These are phyloP conservation scores for Allacma fusca DNA, from an alignment of 2,888 invertebrate genomes.

Conservation along the genomic window DNA sequence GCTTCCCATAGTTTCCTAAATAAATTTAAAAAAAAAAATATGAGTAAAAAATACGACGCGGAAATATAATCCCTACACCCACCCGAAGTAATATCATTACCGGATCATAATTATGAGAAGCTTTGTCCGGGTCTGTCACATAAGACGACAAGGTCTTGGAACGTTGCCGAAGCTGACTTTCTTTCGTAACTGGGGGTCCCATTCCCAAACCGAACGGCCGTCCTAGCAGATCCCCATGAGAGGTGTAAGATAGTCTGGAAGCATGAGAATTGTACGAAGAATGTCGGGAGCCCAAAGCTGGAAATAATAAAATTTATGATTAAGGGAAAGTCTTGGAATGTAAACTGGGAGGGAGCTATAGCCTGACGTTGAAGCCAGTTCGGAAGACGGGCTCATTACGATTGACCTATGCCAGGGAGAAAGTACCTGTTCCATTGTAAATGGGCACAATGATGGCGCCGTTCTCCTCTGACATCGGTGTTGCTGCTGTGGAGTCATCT, in stretches of 20 bases:
- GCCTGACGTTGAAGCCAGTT: no score
- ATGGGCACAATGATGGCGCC: slow-evolving; percentile 90
- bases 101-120: slow-evolving; percentile 45
- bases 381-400: no score
- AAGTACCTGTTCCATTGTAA: slow-evolving; percentile 32
- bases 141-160: slow-evolving; percentile 58
- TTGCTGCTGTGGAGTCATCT: slow-evolving; percentile 96
- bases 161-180: slow-evolving; percentile 76
- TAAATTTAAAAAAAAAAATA: not conserved
- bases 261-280: slow-evolving; percentile 96
- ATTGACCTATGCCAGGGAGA: no score
- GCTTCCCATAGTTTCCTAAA: slow-evolving; percentile 52
- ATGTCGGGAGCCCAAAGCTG: slow-evolving; percentile 82
- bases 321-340: slow-evolving; percentile 7
- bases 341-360: not conserved
- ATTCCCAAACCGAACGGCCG: slow-evolving; percentile 65
- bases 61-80: not conserved
- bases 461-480: slow-evolving; percentile 97
- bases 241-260: slow-evolving; percentile 91
- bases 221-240: slow-evolving; percentile 88
- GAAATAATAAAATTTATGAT: not conserved
- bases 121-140: slow-evolving; percentile 46
- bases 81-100: slow-evolving; percentile 25
- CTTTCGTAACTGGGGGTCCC: slow-evolving; percentile 79
- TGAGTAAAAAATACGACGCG: not conserved